phyloP scores from a whole-genome alignment of 2,797 vertebrate genomes.

The Odontamblyopus rebecca region DNA sequence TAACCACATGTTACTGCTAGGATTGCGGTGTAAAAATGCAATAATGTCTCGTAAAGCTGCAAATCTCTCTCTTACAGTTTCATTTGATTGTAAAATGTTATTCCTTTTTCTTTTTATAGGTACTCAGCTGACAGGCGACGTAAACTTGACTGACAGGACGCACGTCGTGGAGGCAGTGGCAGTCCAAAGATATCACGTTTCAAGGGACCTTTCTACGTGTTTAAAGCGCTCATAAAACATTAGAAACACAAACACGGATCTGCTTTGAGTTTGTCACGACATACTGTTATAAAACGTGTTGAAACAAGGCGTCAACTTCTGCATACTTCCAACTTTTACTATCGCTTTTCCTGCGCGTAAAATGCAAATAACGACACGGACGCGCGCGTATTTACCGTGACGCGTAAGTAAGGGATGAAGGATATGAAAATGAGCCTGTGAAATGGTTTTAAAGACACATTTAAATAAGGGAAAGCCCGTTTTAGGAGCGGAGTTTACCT shows the following conservation, averaged over 20 bases:
- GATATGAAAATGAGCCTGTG: not conserved
- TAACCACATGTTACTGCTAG: not conserved
- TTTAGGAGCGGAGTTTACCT: constrained; percentile 9
- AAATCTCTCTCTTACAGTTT: no score
- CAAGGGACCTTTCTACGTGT: not conserved
- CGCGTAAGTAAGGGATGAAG: not conserved
- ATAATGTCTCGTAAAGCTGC: not conserved
- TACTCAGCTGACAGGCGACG: constrained; percentile 36
- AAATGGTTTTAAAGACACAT: not conserved
- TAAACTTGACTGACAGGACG: constrained; percentile 15
- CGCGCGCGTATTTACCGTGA: not conserved
- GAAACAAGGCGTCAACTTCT: constrained; percentile 5
- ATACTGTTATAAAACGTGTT: not conserved
- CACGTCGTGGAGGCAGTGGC: not conserved
- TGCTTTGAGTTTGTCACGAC: not conserved
- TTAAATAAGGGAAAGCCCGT: not conserved
- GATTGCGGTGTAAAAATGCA: not conserved
- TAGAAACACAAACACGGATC: no score
- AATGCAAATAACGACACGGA: not conserved
- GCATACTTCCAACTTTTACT: not conserved
- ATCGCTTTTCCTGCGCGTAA: not conserved
- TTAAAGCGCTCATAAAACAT: not conserved
- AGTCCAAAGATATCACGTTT: constrained; percentile 12
- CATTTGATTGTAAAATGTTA: not conserved
- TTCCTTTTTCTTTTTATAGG: not conserved